Evolutionary conservation across 2,113 vertebrate genomes (phyloP), one percentile per base, ranked within the genome.

Genomic region (Thymallus thymallus): DNA sequence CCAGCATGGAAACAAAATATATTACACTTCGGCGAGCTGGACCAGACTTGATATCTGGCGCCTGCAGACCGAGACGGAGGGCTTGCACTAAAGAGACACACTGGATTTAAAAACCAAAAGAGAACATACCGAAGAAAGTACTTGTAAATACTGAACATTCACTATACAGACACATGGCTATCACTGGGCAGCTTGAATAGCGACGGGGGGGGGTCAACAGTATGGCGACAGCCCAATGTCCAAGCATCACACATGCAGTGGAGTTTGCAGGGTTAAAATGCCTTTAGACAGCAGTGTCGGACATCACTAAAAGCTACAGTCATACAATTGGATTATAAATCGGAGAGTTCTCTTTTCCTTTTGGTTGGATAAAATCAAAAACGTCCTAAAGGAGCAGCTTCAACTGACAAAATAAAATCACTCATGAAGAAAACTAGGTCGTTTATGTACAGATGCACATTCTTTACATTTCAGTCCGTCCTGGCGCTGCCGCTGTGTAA

Each of bases 371-470:
- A 74, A 79, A 84, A 80, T 48, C 22, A 51, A 45, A 45, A 45
- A 22, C 18, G 32, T 51, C 35, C 56, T 2, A 69, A 32, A 71
- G 86, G 93, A 95, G 93, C 93, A 94, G 93, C 93, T 94, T 93
- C 85, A 87, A 94, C 94, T 91, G 91, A 96, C 91, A 94, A 90
- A 81, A 14, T 69, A 93, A 88, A 7, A 88, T 73, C 80, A 92
- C 87, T 88, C 91, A 95, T 90, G 76, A 76, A 93, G 75, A 76
- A 86, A 87, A 93, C 88, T 92, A 92, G 92, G 88, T 93, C 86
- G 90, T 92, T 91, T 97, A 97, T 96, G 88, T 97, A 97, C 94
- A 97, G 91, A 95, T 94, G 94, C 90, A 95, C 94, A 95, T 94
- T 95, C 93, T 96, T 95, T 93, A 96, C 94, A 96, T 89, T 88